phyloP scores from a whole-genome alignment of 2,888 invertebrate species.

The Epinotia nisella region DNA sequence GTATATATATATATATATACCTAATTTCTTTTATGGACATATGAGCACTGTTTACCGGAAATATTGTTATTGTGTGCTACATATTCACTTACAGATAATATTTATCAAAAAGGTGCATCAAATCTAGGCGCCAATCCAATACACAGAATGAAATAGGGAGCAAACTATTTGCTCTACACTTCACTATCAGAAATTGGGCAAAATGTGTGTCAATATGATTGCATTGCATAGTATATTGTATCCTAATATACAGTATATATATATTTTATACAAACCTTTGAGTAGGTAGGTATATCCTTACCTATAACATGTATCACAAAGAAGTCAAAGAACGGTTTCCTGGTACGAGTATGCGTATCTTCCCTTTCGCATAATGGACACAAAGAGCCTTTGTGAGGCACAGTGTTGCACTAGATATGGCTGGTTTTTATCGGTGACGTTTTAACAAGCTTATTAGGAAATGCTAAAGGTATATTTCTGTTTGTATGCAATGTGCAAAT shows the following conservation, averaged over 20 bases:
- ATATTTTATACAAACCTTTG: not conserved
- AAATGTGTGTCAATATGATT: conserved; percentile 31
- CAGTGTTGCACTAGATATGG: conserved; percentile 45
- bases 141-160: conserved; percentile 17
- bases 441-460: conserved; percentile 19
- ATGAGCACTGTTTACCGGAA: not conserved
- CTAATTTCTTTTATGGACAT: not conserved
- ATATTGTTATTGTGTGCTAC: conserved; percentile 1
- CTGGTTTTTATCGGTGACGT: conserved; percentile 25
- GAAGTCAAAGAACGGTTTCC: conserved; percentile 65
- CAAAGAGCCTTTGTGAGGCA: conserved; percentile 61
- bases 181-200: conserved; percentile 13
- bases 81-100: conserved; percentile 2
- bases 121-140: conserved; percentile 14
- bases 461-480: conserved; percentile 10
- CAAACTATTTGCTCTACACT: conserved; percentile 29
- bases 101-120: conserved; percentile 19
- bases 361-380: conserved; percentile 52
- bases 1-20: too few relatives aligned
- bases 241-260: too few relatives aligned
- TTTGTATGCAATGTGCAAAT: not conserved
- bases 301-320: conserved; percentile 56
- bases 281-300: too few relatives aligned
- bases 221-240: not conserved
- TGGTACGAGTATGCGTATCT: conserved; percentile 62